Base-by-base conservation (phyloP, 2,888 invertebrate species). In the Rhodophaea formosa region DNA sequence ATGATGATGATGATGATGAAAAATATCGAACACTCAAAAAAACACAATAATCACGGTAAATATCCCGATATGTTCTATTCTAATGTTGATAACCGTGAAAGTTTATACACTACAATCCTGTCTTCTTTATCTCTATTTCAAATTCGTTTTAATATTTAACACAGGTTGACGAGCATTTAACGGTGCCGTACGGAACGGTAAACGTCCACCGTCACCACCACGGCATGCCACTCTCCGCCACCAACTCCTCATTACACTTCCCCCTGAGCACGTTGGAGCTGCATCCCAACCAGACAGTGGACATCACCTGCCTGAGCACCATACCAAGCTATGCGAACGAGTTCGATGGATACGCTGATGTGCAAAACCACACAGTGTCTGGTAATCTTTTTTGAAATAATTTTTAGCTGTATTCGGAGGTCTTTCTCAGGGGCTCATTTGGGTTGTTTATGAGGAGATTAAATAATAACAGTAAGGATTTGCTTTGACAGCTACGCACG, bases 251-350 rank as follows among this genome's bases (percentile, higher is more conserved):
- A 1, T 90, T 96, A 57, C 93, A 93, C 67, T 93, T 95, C 75
- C 94, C 95, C 62, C 92, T 96, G 63, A 93, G 94, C 1, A 94
- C 93, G 65, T 89, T 95, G 62, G 94, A 95, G 77, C 92, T 94
- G 61, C 93, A 93, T 53, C 94, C 93, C 53, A 94, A 95, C 77
- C 95, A 95, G 58, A 93, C 93, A 45, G 91, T 96, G 65, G 93
- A 94, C 69, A 93, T 96, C 71, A 95, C 95, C 63, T 96, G 96
- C 75, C 87, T 95, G 65, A 93, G 96, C 68, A 96, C 96, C 57
- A 96, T 96, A 74, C 96, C 96, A 0, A 94, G 94, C 69, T 95
- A 94, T 68, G 93, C 95, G 1, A 94, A 92, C 56, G 85, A 93
- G 53, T 93, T 92, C 35, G 94, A 94, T 66, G 93, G 94, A 47